phyloP scores from a whole-genome alignment of 1,140 invertebrate genomes.

The Littorina saxatilis region DNA sequence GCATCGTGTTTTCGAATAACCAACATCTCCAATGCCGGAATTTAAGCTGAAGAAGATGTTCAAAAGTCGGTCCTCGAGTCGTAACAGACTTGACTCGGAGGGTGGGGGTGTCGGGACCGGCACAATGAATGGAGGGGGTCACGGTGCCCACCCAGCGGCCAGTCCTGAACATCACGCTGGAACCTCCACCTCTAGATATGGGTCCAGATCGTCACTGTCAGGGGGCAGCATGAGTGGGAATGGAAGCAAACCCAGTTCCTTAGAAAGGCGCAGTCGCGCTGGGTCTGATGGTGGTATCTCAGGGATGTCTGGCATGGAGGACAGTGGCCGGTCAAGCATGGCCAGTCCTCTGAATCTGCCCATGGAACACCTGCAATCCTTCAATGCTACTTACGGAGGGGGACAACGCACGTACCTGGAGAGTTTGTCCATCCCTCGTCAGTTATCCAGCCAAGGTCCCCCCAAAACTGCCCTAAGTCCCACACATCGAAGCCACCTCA shows the following conservation, averaged over 20 bases:
- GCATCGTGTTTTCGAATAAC: background rate
- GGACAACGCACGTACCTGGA: constrained; percentile 48
- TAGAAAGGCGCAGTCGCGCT: constrained; percentile 45
- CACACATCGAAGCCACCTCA: constrained; percentile 49
- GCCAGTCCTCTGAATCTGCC: constrained; percentile 61
- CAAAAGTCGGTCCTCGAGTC: constrained; percentile 48
- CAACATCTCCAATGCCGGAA: constrained; percentile 5
- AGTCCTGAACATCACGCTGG: constrained; percentile 33
- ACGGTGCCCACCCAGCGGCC: background rate
- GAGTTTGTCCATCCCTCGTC: constrained; percentile 42
- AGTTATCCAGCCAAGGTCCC: constrained; percentile 37
- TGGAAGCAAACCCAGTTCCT: constrained; percentile 35
- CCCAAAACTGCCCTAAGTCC: constrained; percentile 49
- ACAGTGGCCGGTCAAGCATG: constrained; percentile 41
- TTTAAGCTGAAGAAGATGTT: constrained; percentile 50
- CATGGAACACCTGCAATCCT: constrained; percentile 61
- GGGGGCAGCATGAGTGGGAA: constrained; percentile 35
- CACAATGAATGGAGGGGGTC: constrained; percentile 30
- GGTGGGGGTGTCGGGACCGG: constrained; percentile 15
- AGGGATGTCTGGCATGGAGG: constrained; percentile 33
- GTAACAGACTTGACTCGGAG: constrained; percentile 28
- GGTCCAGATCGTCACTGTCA: constrained; percentile 31
- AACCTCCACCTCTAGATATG: constrained; percentile 12
- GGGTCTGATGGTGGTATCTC: constrained; percentile 46
- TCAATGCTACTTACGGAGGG: constrained; percentile 55